Evolutionary conservation across 1,140 invertebrate species (phyloP).

Genomic region (Drosophila insularis): DNA sequence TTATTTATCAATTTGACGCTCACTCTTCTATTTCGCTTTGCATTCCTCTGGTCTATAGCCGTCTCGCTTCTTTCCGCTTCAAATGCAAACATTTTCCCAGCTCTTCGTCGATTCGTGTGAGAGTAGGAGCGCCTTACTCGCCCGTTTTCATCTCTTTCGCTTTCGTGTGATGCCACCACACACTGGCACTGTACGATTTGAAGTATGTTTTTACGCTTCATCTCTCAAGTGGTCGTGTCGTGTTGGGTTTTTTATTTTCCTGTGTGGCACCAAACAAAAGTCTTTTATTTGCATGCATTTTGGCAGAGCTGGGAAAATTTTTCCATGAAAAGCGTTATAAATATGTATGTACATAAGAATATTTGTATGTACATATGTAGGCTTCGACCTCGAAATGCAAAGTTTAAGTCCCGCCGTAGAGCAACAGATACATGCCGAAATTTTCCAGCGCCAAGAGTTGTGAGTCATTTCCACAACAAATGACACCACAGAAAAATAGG

Average conservation of each 20-base stretch:
- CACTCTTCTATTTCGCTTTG: background rate
- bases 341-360: background rate
- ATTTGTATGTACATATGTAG: background rate
- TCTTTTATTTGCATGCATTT: conserved; percentile 16
- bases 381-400: background rate
- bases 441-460: too few species aligned
- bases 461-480: too few species aligned
- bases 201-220: conserved; percentile 69
- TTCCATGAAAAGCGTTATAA: conserved; percentile 51
- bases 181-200: conserved; percentile 16
- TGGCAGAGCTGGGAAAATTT: conserved; percentile 29
- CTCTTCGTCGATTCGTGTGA: conserved; percentile 15
- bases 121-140: conserved; percentile 29
- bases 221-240: conserved; percentile 22
- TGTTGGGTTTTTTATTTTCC: conserved; percentile 5
- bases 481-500: too few species aligned
- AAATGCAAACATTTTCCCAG: conserved; percentile 40
- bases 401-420: background rate
- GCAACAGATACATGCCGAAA: background rate
- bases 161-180: conserved; percentile 44
- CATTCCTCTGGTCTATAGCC: conserved; percentile 28
- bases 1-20: background rate
- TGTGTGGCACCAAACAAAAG: conserved; percentile 48
- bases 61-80: conserved; percentile 41
- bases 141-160: conserved; percentile 48